Evolutionary conservation across 1,140 invertebrate genomes (phyloP).

Genomic region (Hydropsyche tenuis): DNA sequence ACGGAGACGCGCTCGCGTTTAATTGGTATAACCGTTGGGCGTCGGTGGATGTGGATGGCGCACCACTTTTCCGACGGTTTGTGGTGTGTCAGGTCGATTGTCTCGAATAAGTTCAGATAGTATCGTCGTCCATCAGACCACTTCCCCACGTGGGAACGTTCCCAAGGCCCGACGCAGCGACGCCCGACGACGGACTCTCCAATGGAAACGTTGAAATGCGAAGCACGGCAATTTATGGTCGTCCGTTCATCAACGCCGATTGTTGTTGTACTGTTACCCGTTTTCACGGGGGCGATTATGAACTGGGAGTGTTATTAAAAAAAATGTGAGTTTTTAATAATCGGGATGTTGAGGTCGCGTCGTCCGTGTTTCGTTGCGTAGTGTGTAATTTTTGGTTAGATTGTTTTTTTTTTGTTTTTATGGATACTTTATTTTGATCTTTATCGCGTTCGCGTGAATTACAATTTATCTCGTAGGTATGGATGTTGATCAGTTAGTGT

Average conservation of each 20-base stretch:
- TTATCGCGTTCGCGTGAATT: too few relatives aligned
- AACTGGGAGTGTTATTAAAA: too few relatives aligned
- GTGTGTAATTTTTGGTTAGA: too few relatives aligned
- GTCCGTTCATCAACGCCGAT: conserved; percentile 1
- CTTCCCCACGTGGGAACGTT: conserved; percentile 17
- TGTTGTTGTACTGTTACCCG: conserved; percentile 11
- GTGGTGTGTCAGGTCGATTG: conserved; percentile 1
- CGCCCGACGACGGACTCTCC: neutral
- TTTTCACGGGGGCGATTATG: conserved; percentile 7
- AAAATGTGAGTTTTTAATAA: too few relatives aligned
- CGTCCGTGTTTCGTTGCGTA: neutral
- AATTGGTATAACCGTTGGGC: conserved; percentile 1
- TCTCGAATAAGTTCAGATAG: conserved; percentile 10
- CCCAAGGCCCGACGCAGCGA: conserved; percentile 8
- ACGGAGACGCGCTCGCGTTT: too few relatives aligned
- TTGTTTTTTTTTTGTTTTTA: too few relatives aligned
- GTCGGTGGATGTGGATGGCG: neutral
- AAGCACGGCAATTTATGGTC: conserved; percentile 10
- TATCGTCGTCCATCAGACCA: neutral
- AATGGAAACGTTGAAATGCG: neutral
- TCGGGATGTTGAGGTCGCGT: too few relatives aligned
- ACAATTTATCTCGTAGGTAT: too few relatives aligned
- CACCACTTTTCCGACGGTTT: conserved; percentile 22
- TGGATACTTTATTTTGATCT: too few relatives aligned
- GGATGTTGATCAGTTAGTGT: too few relatives aligned